Percentiles rank a stretch among this genome's conserved stretches.
These are phyloP conservation scores for Acleris emargana DNA, from an alignment of 2,888 invertebrate species.

Conservation along the genomic window DNA sequence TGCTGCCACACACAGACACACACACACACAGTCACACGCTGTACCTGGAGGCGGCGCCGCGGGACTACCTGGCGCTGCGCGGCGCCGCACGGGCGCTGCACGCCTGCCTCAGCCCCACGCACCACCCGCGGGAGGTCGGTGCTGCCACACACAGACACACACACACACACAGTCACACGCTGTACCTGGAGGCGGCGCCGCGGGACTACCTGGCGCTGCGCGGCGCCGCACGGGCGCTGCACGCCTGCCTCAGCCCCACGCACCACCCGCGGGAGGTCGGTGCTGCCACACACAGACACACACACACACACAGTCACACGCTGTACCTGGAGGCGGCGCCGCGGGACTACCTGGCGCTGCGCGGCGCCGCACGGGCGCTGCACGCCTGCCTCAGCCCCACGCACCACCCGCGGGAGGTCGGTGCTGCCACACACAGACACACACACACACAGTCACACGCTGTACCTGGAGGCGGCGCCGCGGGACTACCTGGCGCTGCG, in stretches of 20 bases:
- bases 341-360: constrained; percentile 87
- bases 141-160: too few species aligned
- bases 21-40: constrained; percentile 70
- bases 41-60: constrained; percentile 87
- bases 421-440: too few species aligned
- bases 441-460: constrained; percentile 64
- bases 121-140: constrained; percentile 89
- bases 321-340: constrained; percentile 88
- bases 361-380: constrained; percentile 78
- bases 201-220: constrained; percentile 88
- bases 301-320: constrained; percentile 62
- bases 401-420: constrained; percentile 89
- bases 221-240: constrained; percentile 79
- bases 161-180: constrained; percentile 68
- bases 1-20: too few species aligned
- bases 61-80: constrained; percentile 88
- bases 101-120: constrained; percentile 90
- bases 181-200: constrained; percentile 88
- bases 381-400: constrained; percentile 92
- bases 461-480: constrained; percentile 88
- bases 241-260: constrained; percentile 91
- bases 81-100: constrained; percentile 83
- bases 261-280: constrained; percentile 89
- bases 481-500: constrained; percentile 88
- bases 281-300: too few species aligned